Evolutionary conservation across 2,888 invertebrate genomes (phyloP).

Genomic region (Eilema caniola): DNA sequence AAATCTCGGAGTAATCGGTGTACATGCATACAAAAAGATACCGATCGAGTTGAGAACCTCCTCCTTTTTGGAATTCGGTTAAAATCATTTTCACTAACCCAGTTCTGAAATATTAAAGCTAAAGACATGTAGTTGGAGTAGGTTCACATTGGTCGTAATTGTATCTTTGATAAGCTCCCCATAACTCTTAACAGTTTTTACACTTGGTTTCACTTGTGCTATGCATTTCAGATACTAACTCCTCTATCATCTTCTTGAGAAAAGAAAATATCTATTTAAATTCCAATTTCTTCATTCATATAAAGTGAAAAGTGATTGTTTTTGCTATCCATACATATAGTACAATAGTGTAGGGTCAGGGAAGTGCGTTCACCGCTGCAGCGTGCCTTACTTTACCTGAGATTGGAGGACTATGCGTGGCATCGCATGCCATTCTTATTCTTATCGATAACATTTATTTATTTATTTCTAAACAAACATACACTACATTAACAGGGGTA

Average conservation of each 20-base stretch:
- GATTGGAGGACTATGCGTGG: slow-evolving; percentile 40
- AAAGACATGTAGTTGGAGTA: neutral
- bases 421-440: slow-evolving; percentile 40
- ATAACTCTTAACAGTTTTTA: no score
- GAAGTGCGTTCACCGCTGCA: slow-evolving; percentile 83
- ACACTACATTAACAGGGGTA: no score
- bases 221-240: neutral
- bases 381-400: slow-evolving; percentile 70
- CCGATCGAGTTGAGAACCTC: no score
- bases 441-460: no score
- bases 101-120: neutral
- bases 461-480: no score
- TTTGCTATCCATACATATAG: slow-evolving; percentile 65
- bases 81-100: neutral
- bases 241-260: neutral
- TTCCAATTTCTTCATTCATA: neutral
- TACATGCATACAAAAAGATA: no score
- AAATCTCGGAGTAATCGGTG: no score
- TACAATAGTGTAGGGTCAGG: slow-evolving; percentile 82
- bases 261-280: neutral
- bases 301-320: slow-evolving; percentile 17
- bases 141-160: neutral
- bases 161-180: neutral
- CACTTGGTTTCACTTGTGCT: neutral
- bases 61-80: no score